Conservation (phyloP, 2,797 vertebrate species). For the Mus spretus region DNA sequence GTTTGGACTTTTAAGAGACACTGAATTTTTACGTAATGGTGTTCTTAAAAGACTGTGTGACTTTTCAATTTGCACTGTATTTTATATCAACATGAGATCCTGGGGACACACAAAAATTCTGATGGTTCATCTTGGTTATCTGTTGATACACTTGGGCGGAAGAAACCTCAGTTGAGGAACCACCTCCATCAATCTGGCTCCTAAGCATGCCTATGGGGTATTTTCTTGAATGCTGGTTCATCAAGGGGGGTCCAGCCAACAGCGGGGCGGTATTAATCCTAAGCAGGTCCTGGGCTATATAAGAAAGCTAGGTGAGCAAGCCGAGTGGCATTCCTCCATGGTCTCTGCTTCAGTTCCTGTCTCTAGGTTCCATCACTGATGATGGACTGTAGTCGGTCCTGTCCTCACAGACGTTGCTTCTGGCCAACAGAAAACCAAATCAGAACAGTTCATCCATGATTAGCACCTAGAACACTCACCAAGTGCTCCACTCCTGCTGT, state of each 20-base stretch:
- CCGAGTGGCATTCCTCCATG: background rate
- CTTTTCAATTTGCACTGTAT: background rate
- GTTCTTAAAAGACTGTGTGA: background rate
- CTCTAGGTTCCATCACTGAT: background rate
- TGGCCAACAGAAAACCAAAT: background rate
- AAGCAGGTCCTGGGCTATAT: background rate
- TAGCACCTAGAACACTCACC: background rate
- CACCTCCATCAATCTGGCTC: background rate
- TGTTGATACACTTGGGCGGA: background rate
- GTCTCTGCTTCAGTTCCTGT: background rate
- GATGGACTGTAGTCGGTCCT: background rate
- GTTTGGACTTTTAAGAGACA: background rate
- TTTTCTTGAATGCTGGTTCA: background rate
- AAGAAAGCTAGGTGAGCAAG: background rate
- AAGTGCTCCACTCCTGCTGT: too few relatives aligned
- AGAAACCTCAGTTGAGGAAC: background rate
- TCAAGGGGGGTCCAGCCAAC: background rate
- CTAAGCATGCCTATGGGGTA: background rate
- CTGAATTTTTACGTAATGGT: background rate
- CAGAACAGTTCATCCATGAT: background rate
- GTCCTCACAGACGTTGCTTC: background rate
- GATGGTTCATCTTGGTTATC: background rate
- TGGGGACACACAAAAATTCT: background rate
- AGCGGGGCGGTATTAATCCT: background rate
- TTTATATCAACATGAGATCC: background rate